Conservation (phyloP, 1,140 invertebrate species). For the Acromyrmex heyeri region DNA sequence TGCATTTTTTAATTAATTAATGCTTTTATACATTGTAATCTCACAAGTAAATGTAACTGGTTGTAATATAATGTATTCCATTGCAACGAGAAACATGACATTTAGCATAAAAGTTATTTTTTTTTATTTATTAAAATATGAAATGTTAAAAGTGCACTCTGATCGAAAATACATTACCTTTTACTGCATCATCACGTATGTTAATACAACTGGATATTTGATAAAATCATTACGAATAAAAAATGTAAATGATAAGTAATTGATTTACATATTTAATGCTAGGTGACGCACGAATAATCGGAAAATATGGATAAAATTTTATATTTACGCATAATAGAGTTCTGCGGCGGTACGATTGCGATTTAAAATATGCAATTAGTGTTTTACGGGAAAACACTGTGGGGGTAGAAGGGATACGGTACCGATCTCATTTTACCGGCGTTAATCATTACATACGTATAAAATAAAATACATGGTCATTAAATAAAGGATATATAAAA, state of each 20-base stretch:
- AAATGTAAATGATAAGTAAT: conserved; percentile 65
- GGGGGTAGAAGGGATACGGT: conserved; percentile 37
- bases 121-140: conserved; percentile 55
- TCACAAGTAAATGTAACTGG: background rate
- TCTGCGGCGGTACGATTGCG: conserved; percentile 61
- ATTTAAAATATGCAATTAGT: conserved; percentile 66
- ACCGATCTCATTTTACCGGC: conserved; percentile 61
- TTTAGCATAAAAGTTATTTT: conserved; percentile 56
- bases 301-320: conserved; percentile 65
- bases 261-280: conserved; percentile 65
- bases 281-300: conserved; percentile 63
- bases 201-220: conserved; percentile 65
- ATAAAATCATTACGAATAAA: conserved; percentile 65
- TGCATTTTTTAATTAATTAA: conserved; percentile 10
- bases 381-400: conserved; percentile 60
- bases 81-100: conserved; percentile 34
- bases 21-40: conserved; percentile 14
- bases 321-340: conserved; percentile 65
- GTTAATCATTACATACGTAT: conserved; percentile 60
- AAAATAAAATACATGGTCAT: conserved; percentile 63
- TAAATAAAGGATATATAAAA: conserved; percentile 63
- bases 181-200: conserved; percentile 64
- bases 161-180: conserved; percentile 63
- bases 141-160: conserved; percentile 61
- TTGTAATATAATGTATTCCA: conserved; percentile 14